Percentiles rank a stretch among this genome's conserved stretches.
Conservation (phyloP, 2,797 vertebrate genomes). For the Melanotaenia nigrans region DNA sequence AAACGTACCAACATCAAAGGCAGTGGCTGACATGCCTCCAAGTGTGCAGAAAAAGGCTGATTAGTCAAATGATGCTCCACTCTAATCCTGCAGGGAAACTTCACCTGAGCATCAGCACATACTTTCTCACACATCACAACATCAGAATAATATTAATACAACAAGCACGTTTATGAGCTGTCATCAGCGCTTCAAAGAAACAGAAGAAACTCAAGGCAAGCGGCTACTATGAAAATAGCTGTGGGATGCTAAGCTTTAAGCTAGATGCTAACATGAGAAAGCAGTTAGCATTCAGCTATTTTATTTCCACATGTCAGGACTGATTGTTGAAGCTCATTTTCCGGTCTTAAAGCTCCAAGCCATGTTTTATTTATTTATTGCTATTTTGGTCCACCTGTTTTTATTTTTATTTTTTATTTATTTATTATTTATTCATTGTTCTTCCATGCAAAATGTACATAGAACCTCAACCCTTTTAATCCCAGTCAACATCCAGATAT, state of each 20-base stretch:
- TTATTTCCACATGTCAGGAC: too few species aligned
- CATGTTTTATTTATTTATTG: too few species aligned
- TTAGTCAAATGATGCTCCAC: conserved; percentile 53
- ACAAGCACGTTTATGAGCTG: neutral
- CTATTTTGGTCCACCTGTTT: too few species aligned
- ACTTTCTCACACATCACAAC: conserved; percentile 7
- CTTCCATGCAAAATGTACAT: too few species aligned
- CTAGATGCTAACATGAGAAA: neutral
- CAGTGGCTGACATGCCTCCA: conserved; percentile 55
- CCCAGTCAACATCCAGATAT: too few species aligned
- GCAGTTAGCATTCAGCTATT: neutral
- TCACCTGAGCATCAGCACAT: conserved; percentile 28
- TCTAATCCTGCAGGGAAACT: conserved; percentile 54
- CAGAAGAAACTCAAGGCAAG: neutral
- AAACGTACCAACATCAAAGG: conserved; percentile 60
- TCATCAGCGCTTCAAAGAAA: conserved; percentile 9
- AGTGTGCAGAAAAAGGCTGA: conserved; percentile 41
- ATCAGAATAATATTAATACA: conserved; percentile 16
- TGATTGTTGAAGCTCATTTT: too few species aligned
- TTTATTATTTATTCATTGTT: too few species aligned
- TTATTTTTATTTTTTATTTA: too few species aligned
- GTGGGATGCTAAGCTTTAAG: neutral
- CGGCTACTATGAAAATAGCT: neutral
- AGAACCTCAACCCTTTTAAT: too few species aligned
- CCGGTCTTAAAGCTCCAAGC: too few species aligned